These are phyloP conservation scores for Xenotilapia longispinis DNA, from an alignment of 2,113 vertebrate species.

Conservation along the genomic window DNA sequence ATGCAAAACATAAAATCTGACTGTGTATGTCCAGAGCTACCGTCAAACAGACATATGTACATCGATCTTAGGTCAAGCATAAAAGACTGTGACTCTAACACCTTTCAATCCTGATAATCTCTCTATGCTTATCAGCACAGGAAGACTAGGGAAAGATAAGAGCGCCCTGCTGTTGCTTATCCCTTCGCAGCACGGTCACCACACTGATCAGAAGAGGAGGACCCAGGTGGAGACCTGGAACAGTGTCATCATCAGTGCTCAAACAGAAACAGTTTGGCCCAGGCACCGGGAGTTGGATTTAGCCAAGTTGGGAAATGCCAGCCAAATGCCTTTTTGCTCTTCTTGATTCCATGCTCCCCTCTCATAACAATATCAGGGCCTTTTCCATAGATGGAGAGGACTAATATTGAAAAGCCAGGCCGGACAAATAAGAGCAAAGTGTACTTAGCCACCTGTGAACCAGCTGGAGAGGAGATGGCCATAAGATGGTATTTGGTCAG, in stretches of 20 bases:
- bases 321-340: slow-evolving; percentile 61
- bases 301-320: slow-evolving; percentile 58
- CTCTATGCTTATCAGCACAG: slow-evolving; percentile 51
- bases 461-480: slow-evolving; percentile 44
- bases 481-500: slow-evolving; percentile 31
- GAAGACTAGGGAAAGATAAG: slow-evolving; percentile 47
- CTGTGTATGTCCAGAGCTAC: neutral
- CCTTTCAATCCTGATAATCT: slow-evolving; percentile 59
- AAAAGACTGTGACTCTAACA: slow-evolving; percentile 52
- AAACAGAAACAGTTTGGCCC: slow-evolving; percentile 58
- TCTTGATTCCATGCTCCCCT: slow-evolving; percentile 26
- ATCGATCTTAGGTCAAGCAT: slow-evolving; percentile 49
- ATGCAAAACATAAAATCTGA: neutral
- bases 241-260: slow-evolving; percentile 60
- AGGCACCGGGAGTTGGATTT: slow-evolving; percentile 42
- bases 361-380: slow-evolving; percentile 52
- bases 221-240: slow-evolving; percentile 72
- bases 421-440: slow-evolving; percentile 51
- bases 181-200: slow-evolving; percentile 50
- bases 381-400: slow-evolving; percentile 17
- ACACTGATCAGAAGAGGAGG: slow-evolving; percentile 54
- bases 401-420: slow-evolving; percentile 58
- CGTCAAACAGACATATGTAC: slow-evolving; percentile 40
- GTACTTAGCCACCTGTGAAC: slow-evolving; percentile 61
- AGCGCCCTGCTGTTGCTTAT: slow-evolving; percentile 61